Conservation (phyloP, 2,888 invertebrate genomes). For the Drosophila emarginata region DNA sequence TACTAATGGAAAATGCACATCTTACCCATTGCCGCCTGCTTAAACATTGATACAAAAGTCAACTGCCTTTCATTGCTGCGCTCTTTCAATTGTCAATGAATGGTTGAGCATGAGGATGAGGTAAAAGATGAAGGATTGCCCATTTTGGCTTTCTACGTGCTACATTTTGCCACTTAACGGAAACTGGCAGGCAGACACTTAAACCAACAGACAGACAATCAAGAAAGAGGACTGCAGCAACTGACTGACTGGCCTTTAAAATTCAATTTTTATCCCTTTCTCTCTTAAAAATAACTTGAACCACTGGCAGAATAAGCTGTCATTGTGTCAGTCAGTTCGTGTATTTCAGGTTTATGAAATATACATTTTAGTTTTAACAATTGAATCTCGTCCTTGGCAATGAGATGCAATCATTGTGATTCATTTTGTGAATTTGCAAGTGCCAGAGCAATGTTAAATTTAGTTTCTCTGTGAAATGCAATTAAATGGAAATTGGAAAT, state of each 20-base stretch:
- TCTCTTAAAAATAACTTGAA: conserved; percentile 58
- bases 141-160: conserved; percentile 39
- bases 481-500: not conserved
- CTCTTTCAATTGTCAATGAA: too few relatives aligned
- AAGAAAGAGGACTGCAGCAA: too few relatives aligned
- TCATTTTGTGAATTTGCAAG: not conserved
- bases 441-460: too few relatives aligned
- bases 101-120: not conserved
- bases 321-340: conserved; percentile 67
- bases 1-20: conserved; percentile 26
- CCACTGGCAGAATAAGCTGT: conserved; percentile 52
- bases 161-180: conserved; percentile 46
- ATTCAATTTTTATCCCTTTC: conserved; percentile 37
- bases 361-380: conserved; percentile 59
- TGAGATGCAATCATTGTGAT: conserved; percentile 5
- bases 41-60: conserved; percentile 61
- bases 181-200: conserved; percentile 24
- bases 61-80: conserved; percentile 40
- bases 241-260: conserved; percentile 3
- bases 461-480: not conserved
- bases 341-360: conserved; percentile 44
- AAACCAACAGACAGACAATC: not conserved
- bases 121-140: conserved; percentile 14
- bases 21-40: conserved; percentile 42
- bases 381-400: conserved; percentile 52